These are phyloP conservation scores for Cosmopolites sordidus DNA, from an alignment of 2,888 invertebrate genomes.

Conservation along the genomic window DNA sequence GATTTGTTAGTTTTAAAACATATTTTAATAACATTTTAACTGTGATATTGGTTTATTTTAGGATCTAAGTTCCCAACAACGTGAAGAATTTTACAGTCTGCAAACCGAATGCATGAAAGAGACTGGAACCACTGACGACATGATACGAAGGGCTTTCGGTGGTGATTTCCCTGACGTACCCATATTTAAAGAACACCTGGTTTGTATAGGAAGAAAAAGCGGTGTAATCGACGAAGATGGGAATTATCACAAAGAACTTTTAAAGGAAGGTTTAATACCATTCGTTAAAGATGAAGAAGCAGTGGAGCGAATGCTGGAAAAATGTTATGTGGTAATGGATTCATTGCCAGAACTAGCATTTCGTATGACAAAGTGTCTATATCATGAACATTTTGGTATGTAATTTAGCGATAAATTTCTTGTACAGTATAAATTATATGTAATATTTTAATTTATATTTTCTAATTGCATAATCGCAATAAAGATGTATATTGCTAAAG, in stretches of 20 bases:
- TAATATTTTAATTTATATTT: too few relatives aligned
- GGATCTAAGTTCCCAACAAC: slow-evolving; percentile 32
- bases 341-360: slow-evolving; percentile 1
- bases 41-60: neutral
- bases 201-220: slow-evolving; percentile 8
- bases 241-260: slow-evolving; percentile 1
- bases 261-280: neutral
- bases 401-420: neutral
- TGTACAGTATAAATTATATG: neutral
- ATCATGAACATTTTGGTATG: neutral
- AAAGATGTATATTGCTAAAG: too few relatives aligned
- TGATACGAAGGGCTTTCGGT: neutral
- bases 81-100: slow-evolving; percentile 29
- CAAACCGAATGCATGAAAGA: slow-evolving; percentile 19
- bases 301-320: slow-evolving; percentile 3
- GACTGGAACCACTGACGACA: slow-evolving; percentile 5
- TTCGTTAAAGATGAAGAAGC: neutral
- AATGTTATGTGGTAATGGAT: slow-evolving; percentile 2
- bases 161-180: slow-evolving; percentile 3
- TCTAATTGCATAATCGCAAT: too few relatives aligned
- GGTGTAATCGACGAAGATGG: slow-evolving; percentile 3
- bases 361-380: slow-evolving; percentile 5
- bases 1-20: neutral
- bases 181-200: slow-evolving; percentile 4
- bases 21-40: neutral